These are phyloP conservation scores for Diogma glabrata DNA, from an alignment of 2,888 invertebrate genomes.

Conservation along the genomic window DNA sequence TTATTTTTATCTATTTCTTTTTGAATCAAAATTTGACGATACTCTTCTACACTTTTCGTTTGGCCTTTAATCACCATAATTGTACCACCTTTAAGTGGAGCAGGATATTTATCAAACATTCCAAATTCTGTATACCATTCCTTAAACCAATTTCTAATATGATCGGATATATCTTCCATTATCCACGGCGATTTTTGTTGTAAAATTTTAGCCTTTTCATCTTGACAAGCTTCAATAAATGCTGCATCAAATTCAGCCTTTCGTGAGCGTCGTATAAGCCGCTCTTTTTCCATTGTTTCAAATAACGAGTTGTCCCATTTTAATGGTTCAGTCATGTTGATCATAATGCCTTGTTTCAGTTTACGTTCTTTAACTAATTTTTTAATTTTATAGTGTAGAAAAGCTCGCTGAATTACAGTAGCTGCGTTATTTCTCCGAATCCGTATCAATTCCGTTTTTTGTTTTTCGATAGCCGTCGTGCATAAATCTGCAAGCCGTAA, in stretches of 20 bases:
- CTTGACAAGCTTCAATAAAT: slow-evolving; percentile 32
- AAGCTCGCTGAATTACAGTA: not conserved
- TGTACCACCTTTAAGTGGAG: slow-evolving; percentile 39
- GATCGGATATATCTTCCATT: slow-evolving; percentile 61
- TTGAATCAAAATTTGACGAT: slow-evolving; percentile 25
- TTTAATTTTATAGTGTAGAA: not conserved
- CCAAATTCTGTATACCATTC: slow-evolving; percentile 41
- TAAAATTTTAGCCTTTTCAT: slow-evolving; percentile 39
- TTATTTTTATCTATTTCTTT: slow-evolving; percentile 20
- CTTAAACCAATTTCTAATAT: slow-evolving; percentile 60
- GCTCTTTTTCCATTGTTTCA: not conserved
- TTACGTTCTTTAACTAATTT: not conserved
- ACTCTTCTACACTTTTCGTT: slow-evolving; percentile 35
- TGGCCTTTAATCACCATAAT: slow-evolving; percentile 37
- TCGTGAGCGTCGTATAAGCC: not conserved
- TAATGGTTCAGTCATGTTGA: not conserved
- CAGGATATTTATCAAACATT: slow-evolving; percentile 40
- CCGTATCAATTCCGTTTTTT: not conserved
- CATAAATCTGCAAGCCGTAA: not conserved
- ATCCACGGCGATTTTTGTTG: slow-evolving; percentile 41
- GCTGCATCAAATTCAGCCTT: slow-evolving; percentile 23
- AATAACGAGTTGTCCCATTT: not conserved
- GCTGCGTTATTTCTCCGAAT: not conserved
- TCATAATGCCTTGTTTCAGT: not conserved
- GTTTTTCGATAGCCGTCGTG: not conserved